Evolutionary conservation across 2,888 invertebrate genomes (phyloP).

Genomic region (Penaeus monodon): DNA sequence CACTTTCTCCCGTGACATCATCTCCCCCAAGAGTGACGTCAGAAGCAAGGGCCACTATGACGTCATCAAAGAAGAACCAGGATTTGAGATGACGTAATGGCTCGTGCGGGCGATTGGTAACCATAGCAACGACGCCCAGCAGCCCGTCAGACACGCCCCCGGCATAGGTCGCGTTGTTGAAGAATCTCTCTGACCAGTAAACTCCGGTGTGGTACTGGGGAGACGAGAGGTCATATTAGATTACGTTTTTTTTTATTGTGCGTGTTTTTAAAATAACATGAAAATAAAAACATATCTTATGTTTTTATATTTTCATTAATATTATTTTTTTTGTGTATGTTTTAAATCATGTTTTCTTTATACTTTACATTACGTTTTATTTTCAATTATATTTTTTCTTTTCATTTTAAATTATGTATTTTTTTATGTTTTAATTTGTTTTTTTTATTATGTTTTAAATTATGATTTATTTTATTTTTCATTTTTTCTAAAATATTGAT

Average conservation of each 20-base stretch:
- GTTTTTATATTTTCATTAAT: too few relatives aligned
- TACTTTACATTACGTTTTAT: too few relatives aligned
- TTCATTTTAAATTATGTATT: too few relatives aligned
- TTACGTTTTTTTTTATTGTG: background rate
- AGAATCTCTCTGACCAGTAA: slow-evolving; percentile 32
- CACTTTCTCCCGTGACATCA: slow-evolving; percentile 5
- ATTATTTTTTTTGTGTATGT: too few relatives aligned
- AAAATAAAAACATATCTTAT: too few relatives aligned
- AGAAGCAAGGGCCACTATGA: slow-evolving; percentile 49
- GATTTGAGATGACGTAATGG: slow-evolving; percentile 46
- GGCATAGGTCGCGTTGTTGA: slow-evolving; percentile 42
- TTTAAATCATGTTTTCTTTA: too few relatives aligned
- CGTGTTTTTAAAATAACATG: too few relatives aligned
- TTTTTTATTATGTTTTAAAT: too few relatives aligned
- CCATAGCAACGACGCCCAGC: slow-evolving; percentile 49
- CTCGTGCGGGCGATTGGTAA: slow-evolving; percentile 45
- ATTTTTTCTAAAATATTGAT: too few relatives aligned
- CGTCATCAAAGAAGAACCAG: slow-evolving; percentile 59
- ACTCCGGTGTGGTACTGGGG: background rate
- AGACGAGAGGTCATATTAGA: background rate
- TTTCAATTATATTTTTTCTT: too few relatives aligned
- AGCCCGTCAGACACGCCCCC: slow-evolving; percentile 50
- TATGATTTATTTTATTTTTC: too few relatives aligned
- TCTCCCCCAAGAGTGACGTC: slow-evolving; percentile 15
- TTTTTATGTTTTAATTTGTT: too few relatives aligned